phyloP scores from a whole-genome alignment of 2,113 vertebrate species.

The Apodemus sylvaticus region DNA sequence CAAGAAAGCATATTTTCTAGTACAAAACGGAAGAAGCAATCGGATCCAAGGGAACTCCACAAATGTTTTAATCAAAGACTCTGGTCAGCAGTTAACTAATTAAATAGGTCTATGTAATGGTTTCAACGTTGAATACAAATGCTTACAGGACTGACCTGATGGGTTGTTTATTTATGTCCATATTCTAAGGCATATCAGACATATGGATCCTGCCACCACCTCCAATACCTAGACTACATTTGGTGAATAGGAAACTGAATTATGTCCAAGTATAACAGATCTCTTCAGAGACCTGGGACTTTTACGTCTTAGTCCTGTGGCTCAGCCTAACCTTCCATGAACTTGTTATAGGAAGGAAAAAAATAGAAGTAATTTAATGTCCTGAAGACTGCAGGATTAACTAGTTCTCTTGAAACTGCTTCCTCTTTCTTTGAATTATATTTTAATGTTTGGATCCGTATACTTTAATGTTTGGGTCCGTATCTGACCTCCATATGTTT shows the following conservation, averaged over 20 bases:
- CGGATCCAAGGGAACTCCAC: constrained; percentile 5
- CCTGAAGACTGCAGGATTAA: not conserved
- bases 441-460: not conserved
- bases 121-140: not conserved
- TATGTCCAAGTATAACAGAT: not conserved
- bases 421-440: not conserved
- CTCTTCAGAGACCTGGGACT: not conserved
- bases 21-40: not conserved
- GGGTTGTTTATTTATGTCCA: not conserved
- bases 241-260: not conserved
- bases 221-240: not conserved
- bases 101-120: constrained; percentile 25
- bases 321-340: not conserved
- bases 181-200: not conserved
- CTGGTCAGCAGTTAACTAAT: constrained; percentile 5
- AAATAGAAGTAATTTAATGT: constrained; percentile 50
- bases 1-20: not conserved
- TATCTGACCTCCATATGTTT: not conserved
- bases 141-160: constrained; percentile 29
- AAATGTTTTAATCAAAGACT: constrained; percentile 53
- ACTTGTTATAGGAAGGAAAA: not conserved
- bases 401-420: not conserved
- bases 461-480: not conserved
- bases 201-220: not conserved
- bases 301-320: not conserved